Evolutionary conservation across 2,888 invertebrate genomes (phyloP).

Genomic region (Subacronicta megacephala): DNA sequence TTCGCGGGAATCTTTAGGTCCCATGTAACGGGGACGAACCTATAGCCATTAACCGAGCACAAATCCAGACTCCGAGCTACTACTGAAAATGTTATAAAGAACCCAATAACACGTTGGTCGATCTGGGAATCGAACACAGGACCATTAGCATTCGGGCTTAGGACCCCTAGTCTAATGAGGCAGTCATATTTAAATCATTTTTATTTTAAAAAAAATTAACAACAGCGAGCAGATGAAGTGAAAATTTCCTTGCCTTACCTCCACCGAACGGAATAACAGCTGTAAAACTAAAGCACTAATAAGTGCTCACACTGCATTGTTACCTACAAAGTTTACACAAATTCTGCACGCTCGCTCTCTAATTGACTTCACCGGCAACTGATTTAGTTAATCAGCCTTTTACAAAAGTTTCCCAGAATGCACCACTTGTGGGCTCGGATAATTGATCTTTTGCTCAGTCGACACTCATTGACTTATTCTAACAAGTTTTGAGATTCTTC

Average conservation of each 20-base stretch:
- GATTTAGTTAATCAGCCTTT: slow-evolving; percentile 55
- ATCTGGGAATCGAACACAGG: too few species aligned
- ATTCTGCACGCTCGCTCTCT: slow-evolving; percentile 38
- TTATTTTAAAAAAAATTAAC: too few species aligned
- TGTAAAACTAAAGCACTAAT: slow-evolving; percentile 28
- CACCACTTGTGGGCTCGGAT: slow-evolving; percentile 30
- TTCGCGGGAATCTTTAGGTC: too few species aligned
- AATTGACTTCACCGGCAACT: slow-evolving; percentile 49
- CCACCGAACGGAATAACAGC: slow-evolving; percentile 2
- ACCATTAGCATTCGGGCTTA: too few species aligned
- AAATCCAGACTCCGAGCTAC: too few species aligned
- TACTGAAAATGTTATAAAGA: too few species aligned
- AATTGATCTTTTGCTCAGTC: slow-evolving; percentile 34
- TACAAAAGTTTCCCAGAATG: slow-evolving; percentile 47
- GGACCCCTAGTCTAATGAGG: too few species aligned
- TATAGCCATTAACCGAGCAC: too few species aligned
- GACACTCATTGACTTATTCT: slow-evolving; percentile 46
- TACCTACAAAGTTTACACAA: slow-evolving; percentile 46
- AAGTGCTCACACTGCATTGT: slow-evolving; percentile 20
- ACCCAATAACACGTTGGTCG: too few species aligned
- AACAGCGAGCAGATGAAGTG: slow-evolving; percentile 1
- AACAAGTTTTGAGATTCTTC: slow-evolving; percentile 39
- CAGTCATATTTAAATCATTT: too few species aligned
- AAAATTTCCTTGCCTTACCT: background rate
- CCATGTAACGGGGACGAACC: too few species aligned